A percentile compares a stretch with the other conserved stretches of the same genome.
Evolutionary conservation across 1,140 invertebrate species (phyloP).

Genomic region (Anthonomus grandis): DNA sequence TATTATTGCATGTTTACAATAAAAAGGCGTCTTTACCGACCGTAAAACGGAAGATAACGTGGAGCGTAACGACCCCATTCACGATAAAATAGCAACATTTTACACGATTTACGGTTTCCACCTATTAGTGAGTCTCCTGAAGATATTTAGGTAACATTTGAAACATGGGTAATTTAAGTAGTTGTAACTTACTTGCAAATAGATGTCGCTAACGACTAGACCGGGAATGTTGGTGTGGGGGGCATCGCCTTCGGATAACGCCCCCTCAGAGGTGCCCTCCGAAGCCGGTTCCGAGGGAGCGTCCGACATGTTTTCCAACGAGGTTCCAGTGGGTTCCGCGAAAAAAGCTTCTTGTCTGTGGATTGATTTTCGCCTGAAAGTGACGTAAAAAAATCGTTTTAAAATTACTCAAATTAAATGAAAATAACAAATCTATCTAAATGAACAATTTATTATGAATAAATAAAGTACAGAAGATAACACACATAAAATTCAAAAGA

Average conservation of each 20-base stretch:
- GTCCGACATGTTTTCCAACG: conserved; percentile 60
- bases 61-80: too few relatives aligned
- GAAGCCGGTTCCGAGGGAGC: conserved; percentile 53
- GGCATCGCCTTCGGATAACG: conserved; percentile 48
- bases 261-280: conserved; percentile 54
- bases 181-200: conserved; percentile 56
- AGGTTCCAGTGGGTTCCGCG: conserved; percentile 64
- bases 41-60: too few relatives aligned
- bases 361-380: conserved; percentile 59
- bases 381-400: background rate
- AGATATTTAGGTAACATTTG: too few relatives aligned
- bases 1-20: too few relatives aligned
- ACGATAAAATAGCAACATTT: too few relatives aligned
- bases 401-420: background rate
- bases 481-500: too few relatives aligned
- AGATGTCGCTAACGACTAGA: conserved; percentile 65
- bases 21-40: too few relatives aligned
- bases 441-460: too few relatives aligned
- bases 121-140: too few relatives aligned
- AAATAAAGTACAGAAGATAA: too few relatives aligned
- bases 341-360: conserved; percentile 78
- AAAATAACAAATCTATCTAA: background rate
- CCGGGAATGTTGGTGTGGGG: conserved; percentile 40
- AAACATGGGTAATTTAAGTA: too few relatives aligned
- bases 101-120: too few relatives aligned